Base-by-base conservation (phyloP, 1,140 invertebrate species). In the Steinernema khuongi region DNA sequence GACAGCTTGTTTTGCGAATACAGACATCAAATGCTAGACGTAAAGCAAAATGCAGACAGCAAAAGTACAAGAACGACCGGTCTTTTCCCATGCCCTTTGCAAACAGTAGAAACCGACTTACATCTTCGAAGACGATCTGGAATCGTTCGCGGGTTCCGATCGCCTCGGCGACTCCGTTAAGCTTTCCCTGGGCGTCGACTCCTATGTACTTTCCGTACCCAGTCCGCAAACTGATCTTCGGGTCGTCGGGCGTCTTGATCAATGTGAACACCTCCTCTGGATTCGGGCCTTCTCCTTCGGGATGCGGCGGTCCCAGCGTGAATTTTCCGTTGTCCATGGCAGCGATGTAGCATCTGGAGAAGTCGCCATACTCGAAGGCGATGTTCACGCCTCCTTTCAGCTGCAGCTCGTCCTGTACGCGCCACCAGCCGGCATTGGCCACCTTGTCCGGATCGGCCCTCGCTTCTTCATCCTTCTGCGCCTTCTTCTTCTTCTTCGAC, bases 151-250 rank as follows among this genome's bases (percentile, higher is more conserved):
- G n/a, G 17, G 41, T 43, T 70, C 78, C 78, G 41, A 79, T 79
- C 1, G 78, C 78, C 36, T 79, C 78, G 30, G 77, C 70, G 14
- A 71, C 73, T 2, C 77, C 78, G 0, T 79, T 69, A 2, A 79
- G 67, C 31, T 68, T 44, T 4, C 71, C 79, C 28, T 79, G 69
- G 1, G 44, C 66, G 32, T 79, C 74, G 0, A 79, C 77, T 1
- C 78, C 78, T 1, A 79, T 67, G 68, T 79, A 79, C 68, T 80
- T 79, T 4, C 77, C 78, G 70, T 79, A 79, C 30, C 78, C 78
- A 11, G 78, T 79, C 43, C 79, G 75, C 50, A 79, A 50, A 71
- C 77, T 78, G 68, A 79, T 79, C 70, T 75, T 79, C 31, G 26
- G 22, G 26, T 78, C 77, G 50, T 79, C 78, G 43, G 78, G 77